Evolutionary conservation across 2,113 vertebrate species (phyloP).

Genomic region (Zosterops borbonicus): DNA sequence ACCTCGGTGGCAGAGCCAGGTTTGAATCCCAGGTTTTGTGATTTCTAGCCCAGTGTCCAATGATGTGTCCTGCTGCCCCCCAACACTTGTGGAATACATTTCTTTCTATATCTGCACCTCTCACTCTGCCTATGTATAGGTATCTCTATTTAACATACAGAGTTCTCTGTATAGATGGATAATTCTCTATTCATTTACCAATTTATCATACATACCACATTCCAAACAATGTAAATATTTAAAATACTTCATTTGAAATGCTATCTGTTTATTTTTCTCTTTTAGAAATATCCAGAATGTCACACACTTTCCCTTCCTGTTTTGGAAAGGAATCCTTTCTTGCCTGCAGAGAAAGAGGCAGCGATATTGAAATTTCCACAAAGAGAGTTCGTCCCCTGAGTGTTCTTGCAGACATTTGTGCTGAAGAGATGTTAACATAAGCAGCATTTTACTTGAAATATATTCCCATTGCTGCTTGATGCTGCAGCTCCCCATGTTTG

Average conservation of each 20-base stretch:
- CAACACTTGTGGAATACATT: neutral
- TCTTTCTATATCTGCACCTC: neutral
- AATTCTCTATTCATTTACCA: neutral
- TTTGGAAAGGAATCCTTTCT: constrained; percentile 31
- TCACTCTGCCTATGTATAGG: neutral
- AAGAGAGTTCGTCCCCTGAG: constrained; percentile 39
- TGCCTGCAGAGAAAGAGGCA: constrained; percentile 36
- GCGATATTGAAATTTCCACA: neutral
- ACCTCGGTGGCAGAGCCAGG: neutral
- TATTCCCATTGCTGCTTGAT: neutral
- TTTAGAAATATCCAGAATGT: constrained; percentile 22
- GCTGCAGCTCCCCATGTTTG: neutral
- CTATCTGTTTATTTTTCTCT: constrained; percentile 19
- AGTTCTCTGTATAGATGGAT: neutral
- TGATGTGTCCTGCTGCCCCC: neutral
- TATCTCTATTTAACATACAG: neutral
- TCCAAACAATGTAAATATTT: constrained; percentile 22
- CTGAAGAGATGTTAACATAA: constrained; percentile 55
- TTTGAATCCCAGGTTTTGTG: neutral
- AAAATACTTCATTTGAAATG: neutral
- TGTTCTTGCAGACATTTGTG: constrained; percentile 55
- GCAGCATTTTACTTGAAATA: constrained; percentile 43
- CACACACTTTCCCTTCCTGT: neutral
- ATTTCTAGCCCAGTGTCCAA: neutral
- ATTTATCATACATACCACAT: neutral